Base-by-base conservation (phyloP, 1,140 invertebrate species). In the Drosophila carrolli region DNA sequence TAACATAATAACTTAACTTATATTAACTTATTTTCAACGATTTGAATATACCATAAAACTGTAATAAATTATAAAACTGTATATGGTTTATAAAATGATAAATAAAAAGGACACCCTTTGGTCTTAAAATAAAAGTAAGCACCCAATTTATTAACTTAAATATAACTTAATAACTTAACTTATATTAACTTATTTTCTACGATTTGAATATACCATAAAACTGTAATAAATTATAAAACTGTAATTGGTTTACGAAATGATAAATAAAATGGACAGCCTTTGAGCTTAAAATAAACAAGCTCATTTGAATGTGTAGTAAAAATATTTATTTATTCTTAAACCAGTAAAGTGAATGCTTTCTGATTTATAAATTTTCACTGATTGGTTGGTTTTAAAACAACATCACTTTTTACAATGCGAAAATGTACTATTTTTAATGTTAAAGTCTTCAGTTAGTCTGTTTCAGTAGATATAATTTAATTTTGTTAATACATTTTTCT, bases 391-490 rank as follows among this genome's bases (percentile, higher is more conserved):
- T 29, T 14, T 32, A 9, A 29, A n/a, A 14, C 5, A 46, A 44
- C 44, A 38, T 59, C 32, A 23, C 13, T n/a, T 35, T 53, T 16
- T 16, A 16, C 16, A 16, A 16, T 16, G 16, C 16, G 16, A 16
- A 16, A 16, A 16, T 16, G 16, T 1, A 16, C 16, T 16, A 16
- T 16, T 16, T 16, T 16, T 16, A 16, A 16, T 16, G 16, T 53
- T 68, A 53, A 65, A 68, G 65, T 68, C 65, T 65, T 23, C 32
- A 37, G 32, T 19, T 68, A 53, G 59, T 65, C 37, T 48, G 51
- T 43, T 67, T 67, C 51, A 67, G 65, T 68, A 68, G 23, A 14
- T 44, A 10, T 58, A 58, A 61, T 61, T 62, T 4, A 62, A 14
- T 41, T 41, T 27, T 1, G 50, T 48, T 59, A 59, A 48, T 62